Base-by-base conservation (phyloP, 2,888 invertebrate genomes). In the Graphium colonna region DNA sequence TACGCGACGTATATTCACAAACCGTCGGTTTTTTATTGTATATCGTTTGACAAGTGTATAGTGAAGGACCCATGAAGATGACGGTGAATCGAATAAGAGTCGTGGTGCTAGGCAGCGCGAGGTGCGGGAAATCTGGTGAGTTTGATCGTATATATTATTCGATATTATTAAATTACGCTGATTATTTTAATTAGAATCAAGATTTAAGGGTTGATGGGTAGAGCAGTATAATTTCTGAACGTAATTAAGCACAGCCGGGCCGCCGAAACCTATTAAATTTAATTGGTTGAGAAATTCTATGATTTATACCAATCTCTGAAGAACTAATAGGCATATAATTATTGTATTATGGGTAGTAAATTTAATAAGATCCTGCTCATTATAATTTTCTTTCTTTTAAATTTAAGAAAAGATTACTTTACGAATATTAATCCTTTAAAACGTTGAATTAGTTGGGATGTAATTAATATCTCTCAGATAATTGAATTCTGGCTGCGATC, bases 51-150 rank as follows among this genome's bases (percentile, higher is more conserved):
- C 10, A 38, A 69, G 71, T 75, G 79, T 70, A 62, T 61, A 71
- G 82, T 78, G 74, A n/a, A 59, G 73, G 70, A 80, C 75, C 67
- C 66, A 88, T 86, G 86, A 94, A 94, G 93, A 94, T 94, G 88
- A 94, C 94, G 85, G 92, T 93, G 74, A 94, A 93, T 90, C 92
- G 93, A 90, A 94, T 94, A 87, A 92, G 93, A 86, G 94, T 94
- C 71, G 94, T 94, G 81, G 94, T 94, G 77, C 91, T 94, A 71
- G 94, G 94, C 71, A 93, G 93, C 84, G 90, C 94, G 69, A 91
- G 93, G 72, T 93, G 93, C 79, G 94, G 94, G 77, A 94, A 94
- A 89, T 94, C 94, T 70, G 94, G 94, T 94, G 83, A 92, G 92
- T 78, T 66, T 60, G 61, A 60, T 61, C 41, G 18, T 26, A 31